Evolutionary conservation across 1,140 invertebrate species (phyloP), one percentile per base, ranked within the genome.

Genomic region (Lepidostoma basale): DNA sequence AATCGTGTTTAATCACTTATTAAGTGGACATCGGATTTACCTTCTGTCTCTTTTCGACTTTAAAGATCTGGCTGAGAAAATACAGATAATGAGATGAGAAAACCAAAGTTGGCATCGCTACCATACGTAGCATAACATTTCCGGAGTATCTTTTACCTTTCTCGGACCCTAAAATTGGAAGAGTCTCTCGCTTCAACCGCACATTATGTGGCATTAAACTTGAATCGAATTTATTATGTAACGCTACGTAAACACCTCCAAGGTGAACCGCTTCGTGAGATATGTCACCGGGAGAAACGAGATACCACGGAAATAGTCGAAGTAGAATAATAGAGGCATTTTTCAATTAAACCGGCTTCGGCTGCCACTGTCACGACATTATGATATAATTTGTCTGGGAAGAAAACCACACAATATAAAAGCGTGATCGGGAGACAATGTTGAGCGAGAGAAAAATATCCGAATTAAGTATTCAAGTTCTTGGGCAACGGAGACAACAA

Each of bases 351-450:
- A 54, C 49, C 49, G 49, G 26, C 47, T 26, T 14, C 18, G 25
- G n/a, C 49, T 16, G 49, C 49, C 14, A 28, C 49, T 28, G 49
- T 54, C 49, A 54, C 49, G 49, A 54, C 49, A 33, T 54, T 40
- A 20, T 20, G 54, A 40, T 40, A 23, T 39, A 18, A 59, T 59
- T 39, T 23, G 54, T 36, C 18, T 18, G 54, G n/a, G 14, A 39
- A 25, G 33, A 39, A 39, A 59, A 3, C 22, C 36, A 10, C 30
- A 59, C 33, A 40, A 39, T 23, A 10, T 33, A 12, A 20, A 36
- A n/a, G 36, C 54, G 54, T 59, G 54, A 59, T 59, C 54, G 9
- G 3, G 9, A 59, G 20, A 59, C 36, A 59, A 59, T 59, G 33
- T n/a, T 9, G 14, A 22, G 9, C 36, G 30, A 59, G 14, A 1